phyloP scores from a whole-genome alignment of 1,140 invertebrate species.

The Drosophila bocki region DNA sequence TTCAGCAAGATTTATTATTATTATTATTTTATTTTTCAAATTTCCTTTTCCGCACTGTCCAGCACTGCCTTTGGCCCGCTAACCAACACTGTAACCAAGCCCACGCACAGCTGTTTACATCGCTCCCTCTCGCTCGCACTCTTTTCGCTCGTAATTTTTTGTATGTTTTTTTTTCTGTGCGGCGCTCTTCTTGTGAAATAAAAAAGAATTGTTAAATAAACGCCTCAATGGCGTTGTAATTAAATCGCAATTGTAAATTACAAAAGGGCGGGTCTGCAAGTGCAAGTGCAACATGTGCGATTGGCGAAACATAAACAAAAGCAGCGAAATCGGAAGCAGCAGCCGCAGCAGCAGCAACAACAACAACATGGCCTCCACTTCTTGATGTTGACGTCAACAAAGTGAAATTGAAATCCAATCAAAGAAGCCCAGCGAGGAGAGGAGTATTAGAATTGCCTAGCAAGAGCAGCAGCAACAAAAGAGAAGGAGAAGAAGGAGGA shows the following conservation, averaged over 20 bases:
- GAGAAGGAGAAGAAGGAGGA: background rate
- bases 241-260: conserved; percentile 13
- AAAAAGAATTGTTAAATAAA: conserved; percentile 10
- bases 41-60: background rate
- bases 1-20: background rate
- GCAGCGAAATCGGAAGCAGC: conserved; percentile 24
- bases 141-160: conserved; percentile 35
- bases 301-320: conserved; percentile 20
- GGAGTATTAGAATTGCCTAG: conserved; percentile 8
- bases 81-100: conserved; percentile 24
- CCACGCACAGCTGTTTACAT: conserved; percentile 38
- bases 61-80: background rate
- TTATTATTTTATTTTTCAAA: background rate
- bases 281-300: conserved; percentile 25
- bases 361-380: conserved; percentile 46
- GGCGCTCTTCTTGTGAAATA: background rate
- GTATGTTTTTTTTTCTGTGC: conserved; percentile 17
- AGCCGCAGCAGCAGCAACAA: conserved; percentile 20
- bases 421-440: conserved; percentile 6
- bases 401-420: conserved; percentile 56
- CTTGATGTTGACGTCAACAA: conserved; percentile 66
- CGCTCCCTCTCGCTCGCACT: conserved; percentile 25
- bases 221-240: conserved; percentile 27
- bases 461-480: background rate
- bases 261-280: background rate